phyloP scores from a whole-genome alignment of 2,113 vertebrate genomes.

The Chitala chitala region DNA sequence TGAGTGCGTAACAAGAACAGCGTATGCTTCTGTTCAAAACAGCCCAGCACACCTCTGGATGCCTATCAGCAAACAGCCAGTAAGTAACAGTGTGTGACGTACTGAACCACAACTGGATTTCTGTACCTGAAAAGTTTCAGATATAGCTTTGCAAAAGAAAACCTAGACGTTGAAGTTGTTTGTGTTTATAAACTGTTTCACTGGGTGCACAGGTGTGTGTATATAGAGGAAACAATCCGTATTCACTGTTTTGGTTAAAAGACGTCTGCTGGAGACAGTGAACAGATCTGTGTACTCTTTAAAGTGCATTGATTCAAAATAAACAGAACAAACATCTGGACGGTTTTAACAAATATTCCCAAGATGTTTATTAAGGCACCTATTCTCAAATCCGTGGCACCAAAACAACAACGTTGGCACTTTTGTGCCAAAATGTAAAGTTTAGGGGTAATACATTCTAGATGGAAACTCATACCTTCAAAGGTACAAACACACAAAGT shows the following conservation, averaged over 20 bases:
- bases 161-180: neutral
- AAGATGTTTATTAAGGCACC: constrained; percentile 24
- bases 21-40: too few species aligned
- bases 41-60: too few species aligned
- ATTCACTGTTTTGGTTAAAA: neutral
- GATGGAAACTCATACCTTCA: neutral
- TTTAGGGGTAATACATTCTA: neutral
- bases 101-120: neutral
- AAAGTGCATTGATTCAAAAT: constrained; percentile 1
- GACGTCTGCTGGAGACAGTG: neutral
- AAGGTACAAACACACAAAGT: constrained; percentile 19
- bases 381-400: constrained; percentile 21
- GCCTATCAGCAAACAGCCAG: too few species aligned
- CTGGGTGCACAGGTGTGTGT: neutral
- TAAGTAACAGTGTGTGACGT: neutral
- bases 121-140: neutral
- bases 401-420: constrained; percentile 15
- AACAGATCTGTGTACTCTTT: neutral
- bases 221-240: neutral
- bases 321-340: constrained; percentile 3
- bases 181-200: neutral
- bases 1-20: neutral
- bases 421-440: constrained; percentile 1
- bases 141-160: neutral
- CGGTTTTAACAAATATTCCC: constrained; percentile 6